phyloP scores from a whole-genome alignment of 2,888 invertebrate species.

The Stenichneumon culpator region DNA sequence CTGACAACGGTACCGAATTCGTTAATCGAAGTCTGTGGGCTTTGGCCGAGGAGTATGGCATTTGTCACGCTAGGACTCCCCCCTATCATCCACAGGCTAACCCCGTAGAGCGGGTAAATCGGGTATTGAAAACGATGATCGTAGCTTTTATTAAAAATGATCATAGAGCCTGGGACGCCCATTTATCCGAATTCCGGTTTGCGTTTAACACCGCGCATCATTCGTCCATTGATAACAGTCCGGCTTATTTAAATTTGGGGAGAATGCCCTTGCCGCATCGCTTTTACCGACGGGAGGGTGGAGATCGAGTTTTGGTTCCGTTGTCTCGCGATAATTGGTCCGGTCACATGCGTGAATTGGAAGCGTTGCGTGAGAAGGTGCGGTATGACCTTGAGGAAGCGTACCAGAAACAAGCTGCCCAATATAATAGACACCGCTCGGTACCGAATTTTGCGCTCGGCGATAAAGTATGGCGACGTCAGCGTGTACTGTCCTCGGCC shows the following conservation, averaged over 20 bases:
- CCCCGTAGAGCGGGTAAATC: background rate
- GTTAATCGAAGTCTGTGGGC: constrained; percentile 12
- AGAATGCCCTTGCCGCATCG: constrained; percentile 12
- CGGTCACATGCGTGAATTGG: background rate
- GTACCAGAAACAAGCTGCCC: background rate
- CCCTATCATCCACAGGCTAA: constrained; percentile 23
- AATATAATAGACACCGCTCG: constrained; percentile 19
- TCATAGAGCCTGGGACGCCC: constrained; percentile 68
- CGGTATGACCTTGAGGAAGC: constrained; percentile 21
- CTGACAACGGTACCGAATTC: constrained; percentile 71
- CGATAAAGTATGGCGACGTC: constrained; percentile 7
- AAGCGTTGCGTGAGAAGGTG: constrained; percentile 3
- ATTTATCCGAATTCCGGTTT: constrained; percentile 30
- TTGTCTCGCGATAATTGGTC: constrained; percentile 5
- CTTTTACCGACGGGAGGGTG: background rate
- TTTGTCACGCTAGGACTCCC: constrained; percentile 40
- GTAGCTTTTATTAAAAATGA: constrained; percentile 48
- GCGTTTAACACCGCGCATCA: constrained; percentile 44
- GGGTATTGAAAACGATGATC: constrained; percentile 3
- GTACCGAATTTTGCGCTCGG: background rate
- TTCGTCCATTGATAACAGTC: background rate
- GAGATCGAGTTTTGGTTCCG: background rate
- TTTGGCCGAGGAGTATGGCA: constrained; percentile 10
- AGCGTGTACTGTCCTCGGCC: constrained; percentile 21
- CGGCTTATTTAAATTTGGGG: constrained; percentile 24